A percentile compares a stretch with the other conserved stretches of the same genome.
Conservation (phyloP, 2,113 vertebrate genomes). For the Oceanodroma tethys region DNA sequence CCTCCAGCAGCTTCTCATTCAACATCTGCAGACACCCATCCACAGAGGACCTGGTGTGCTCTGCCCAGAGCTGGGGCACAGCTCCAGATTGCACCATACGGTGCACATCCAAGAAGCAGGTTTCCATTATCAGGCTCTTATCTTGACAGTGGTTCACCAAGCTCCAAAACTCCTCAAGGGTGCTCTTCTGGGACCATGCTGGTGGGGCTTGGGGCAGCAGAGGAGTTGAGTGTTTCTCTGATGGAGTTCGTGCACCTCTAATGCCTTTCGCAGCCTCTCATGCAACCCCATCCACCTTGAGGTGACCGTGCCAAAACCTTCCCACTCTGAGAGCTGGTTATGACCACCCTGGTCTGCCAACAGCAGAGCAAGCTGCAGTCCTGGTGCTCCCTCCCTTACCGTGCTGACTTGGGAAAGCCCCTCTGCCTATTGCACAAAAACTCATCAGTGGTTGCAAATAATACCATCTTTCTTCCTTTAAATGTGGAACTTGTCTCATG, state of each 20-base stretch:
- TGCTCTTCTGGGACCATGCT: neutral
- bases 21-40: neutral
- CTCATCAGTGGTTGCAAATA: neutral
- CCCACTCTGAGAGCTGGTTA: neutral
- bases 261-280: neutral
- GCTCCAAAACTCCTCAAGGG: neutral
- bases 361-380: neutral
- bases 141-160: neutral
- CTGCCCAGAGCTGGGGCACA: neutral
- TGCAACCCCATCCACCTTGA: accelerated
- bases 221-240: neutral
- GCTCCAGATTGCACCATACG: accelerated
- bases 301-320: neutral
- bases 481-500: neutral
- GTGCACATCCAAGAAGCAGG: neutral
- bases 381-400: neutral
- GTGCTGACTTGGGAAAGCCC: neutral
- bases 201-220: neutral
- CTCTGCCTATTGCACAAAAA: neutral
- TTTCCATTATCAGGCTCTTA: neutral
- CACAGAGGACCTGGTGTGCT: neutral
- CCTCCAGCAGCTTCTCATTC: neutral
- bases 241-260: neutral
- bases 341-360: neutral
- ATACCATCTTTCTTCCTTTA: neutral